Base-by-base conservation (phyloP, 2,113 vertebrate species). In the Thinocorus orbignyianus region DNA sequence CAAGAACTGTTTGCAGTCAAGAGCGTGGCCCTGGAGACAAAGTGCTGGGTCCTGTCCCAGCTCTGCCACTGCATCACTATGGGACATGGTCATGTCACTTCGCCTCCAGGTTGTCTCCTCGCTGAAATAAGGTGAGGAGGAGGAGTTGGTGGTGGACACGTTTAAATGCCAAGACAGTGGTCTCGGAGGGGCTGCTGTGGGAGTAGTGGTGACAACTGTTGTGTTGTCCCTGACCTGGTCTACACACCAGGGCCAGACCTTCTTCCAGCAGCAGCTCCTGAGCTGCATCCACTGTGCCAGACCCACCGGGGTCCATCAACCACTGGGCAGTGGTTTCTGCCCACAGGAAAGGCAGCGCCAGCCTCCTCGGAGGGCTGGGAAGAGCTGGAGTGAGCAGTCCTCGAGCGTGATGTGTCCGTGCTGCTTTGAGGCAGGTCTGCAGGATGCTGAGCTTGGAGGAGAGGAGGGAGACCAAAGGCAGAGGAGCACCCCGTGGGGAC, bases 111-210 rank as follows among this genome's bases (percentile, higher is more conserved):
- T 54, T 70, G 35, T 66, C 41, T 33, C 13, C 31, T 66, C 6
- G 1, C 73, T 49, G 55, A 52, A 54, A 14, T 24, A 2, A 81
- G 51, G 48, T 11, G 55, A n/a, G 30, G 49, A 91, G 48, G 54
- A 81, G 31, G 49, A n/a, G 9, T 30, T 0, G 7, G 12, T 12
- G 24, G 23, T 57, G 83, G 76, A 2, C 1, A 0, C 3, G 0
- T 70, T 39, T 17, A 9, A 41, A 64, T 11, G 72, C 62, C 1
- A 11, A 39, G 65, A 85, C 48, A 58, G 84, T 0, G 5, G 4
- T 24, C 37, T 73, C 28, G 13, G 86, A 65, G 68, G 37, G 58
- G 57, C 24, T 61, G 55, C 74, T 54, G 33, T 28, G 28, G 55
- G 61, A 52, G 31, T 4, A 42, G 20, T 3, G 2, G 49, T 31